Conservation (phyloP, 1,140 invertebrate genomes). For the Cataglyphis hispanica region DNA sequence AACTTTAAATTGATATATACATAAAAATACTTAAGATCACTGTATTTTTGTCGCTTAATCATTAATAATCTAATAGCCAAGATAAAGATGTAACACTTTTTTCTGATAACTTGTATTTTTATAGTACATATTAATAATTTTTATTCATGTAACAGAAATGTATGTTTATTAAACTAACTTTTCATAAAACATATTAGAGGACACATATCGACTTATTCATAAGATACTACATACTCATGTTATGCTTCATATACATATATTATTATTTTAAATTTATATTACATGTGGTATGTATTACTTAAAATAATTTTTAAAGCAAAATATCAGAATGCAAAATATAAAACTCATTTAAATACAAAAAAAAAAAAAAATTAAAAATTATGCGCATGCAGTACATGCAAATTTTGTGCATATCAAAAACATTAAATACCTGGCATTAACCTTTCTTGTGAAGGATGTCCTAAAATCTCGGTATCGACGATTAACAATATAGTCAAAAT, state of each 20-base stretch:
- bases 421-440: constrained; percentile 79
- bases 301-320: constrained; percentile 4
- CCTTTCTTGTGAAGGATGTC: constrained; percentile 82
- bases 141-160: constrained; percentile 1
- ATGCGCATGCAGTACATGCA: background rate
- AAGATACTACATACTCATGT: background rate
- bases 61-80: background rate
- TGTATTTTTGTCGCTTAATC: constrained; percentile 46
- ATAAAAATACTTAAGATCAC: constrained; percentile 70
- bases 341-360: constrained; percentile 21
- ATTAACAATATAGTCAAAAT: constrained; percentile 74
- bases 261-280: constrained; percentile 2
- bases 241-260: background rate
- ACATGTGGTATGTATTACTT: background rate
- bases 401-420: background rate
- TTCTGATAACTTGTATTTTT: background rate
- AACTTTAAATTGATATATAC: constrained; percentile 71
- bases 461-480: constrained; percentile 77
- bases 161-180: constrained; percentile 20
- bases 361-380: background rate
- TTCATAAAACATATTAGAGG: background rate
- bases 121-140: background rate
- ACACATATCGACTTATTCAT: background rate
- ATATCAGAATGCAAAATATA: background rate
- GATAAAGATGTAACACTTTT: background rate